Evolutionary conservation across 2,797 vertebrate genomes (phyloP).

Genomic region (Cercopithecus neglectus): DNA sequence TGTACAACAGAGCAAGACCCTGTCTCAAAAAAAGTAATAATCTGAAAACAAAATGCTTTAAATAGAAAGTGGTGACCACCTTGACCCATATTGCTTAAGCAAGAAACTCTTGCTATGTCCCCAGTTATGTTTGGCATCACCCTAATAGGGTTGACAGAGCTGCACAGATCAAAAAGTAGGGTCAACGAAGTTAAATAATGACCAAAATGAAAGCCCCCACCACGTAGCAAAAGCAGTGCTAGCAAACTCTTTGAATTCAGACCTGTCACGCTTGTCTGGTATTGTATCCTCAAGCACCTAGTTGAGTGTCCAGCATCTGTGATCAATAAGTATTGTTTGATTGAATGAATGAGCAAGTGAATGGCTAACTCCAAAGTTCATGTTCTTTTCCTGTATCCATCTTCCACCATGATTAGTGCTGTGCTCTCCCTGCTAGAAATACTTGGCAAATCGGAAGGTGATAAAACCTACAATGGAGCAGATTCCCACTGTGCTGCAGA

Average conservation of each 20-base stretch:
- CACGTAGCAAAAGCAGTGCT: neutral
- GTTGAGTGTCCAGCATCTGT: rapidly evolving
- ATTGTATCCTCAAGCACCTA: neutral
- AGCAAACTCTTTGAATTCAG: neutral
- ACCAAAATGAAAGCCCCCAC: neutral
- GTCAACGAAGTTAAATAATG: neutral
- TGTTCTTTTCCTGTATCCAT: neutral
- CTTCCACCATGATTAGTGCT: neutral
- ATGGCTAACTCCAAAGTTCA: neutral
- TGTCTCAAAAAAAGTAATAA: neutral
- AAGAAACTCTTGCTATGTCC: neutral
- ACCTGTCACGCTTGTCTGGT: neutral
- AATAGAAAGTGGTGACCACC: neutral
- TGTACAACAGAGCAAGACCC: neutral
- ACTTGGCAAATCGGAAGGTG: neutral
- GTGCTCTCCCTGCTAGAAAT: neutral
- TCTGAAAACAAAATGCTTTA: neutral
- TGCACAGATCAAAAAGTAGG: neutral
- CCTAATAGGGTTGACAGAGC: neutral
- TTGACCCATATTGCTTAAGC: rapidly evolving
- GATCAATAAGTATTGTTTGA: neutral
- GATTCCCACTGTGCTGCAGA: slow-evolving; percentile 19
- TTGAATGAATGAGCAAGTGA: neutral
- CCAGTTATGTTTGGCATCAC: neutral
- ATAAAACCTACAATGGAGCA: slow-evolving; percentile 15